A percentile compares a stretch with the other conserved stretches of the same genome.
These are phyloP conservation scores for Catocala fraxini DNA, from an alignment of 2,888 invertebrate genomes.

Conservation along the genomic window DNA sequence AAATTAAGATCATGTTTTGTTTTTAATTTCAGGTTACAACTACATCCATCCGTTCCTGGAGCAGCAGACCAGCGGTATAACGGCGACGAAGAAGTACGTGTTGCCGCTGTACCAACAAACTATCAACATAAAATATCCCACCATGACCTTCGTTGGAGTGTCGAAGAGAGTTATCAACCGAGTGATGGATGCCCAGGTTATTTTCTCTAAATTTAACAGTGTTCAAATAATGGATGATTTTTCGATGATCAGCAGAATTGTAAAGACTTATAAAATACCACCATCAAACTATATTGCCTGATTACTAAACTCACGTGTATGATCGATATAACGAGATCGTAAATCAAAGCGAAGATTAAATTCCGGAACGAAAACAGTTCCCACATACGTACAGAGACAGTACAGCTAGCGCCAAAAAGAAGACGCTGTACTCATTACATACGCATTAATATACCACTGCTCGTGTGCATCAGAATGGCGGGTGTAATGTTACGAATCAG, in stretches of 20 bases:
- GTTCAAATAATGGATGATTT: too few species aligned
- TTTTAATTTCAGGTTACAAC: constrained; percentile 88
- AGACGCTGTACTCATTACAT: too few species aligned
- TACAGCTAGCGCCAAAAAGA: too few species aligned
- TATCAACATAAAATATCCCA: constrained; percentile 91
- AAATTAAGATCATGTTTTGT: neutral
- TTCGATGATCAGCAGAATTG: too few species aligned
- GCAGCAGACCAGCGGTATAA: constrained; percentile 86
- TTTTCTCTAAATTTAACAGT: constrained; percentile 10
- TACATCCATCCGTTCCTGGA: constrained; percentile 91
- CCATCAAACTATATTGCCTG: neutral
- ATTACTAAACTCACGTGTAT: too few species aligned
- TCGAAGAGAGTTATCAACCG: constrained; percentile 89
- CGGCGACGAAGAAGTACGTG: constrained; percentile 88
- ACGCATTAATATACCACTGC: too few species aligned
- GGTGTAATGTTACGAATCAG: too few species aligned
- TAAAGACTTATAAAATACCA: neutral
- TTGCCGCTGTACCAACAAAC: constrained; percentile 92
- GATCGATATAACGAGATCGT: too few species aligned
- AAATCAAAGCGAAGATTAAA: too few species aligned
- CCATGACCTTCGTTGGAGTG: constrained; percentile 93
- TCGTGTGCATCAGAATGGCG: too few species aligned
- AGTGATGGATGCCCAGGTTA: constrained; percentile 91
- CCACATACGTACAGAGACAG: too few species aligned
- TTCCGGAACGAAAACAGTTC: too few species aligned